phyloP scores from a whole-genome alignment of 2,797 vertebrate genomes.

The Phalanger gymnotis region DNA sequence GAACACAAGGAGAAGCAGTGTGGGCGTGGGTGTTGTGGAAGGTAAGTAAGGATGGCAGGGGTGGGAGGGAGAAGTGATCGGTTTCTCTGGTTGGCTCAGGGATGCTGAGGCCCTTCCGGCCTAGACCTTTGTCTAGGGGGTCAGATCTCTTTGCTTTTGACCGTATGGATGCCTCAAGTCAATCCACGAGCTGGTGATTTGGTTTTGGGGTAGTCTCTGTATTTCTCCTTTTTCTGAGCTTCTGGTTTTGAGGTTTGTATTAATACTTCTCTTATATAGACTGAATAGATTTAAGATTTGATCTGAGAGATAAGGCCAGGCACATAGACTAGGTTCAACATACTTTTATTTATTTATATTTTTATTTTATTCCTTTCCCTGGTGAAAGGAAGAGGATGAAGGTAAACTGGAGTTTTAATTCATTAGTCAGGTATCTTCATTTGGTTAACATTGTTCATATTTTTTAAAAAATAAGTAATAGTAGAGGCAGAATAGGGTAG shows the following conservation, averaged over 20 bases:
- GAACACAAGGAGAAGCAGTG: constrained; percentile 98
- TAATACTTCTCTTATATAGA: neutral
- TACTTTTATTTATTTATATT: no score
- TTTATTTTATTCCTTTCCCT: no score
- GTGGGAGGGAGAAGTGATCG: neutral
- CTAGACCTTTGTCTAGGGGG: neutral
- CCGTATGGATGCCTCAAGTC: neutral
- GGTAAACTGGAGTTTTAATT: neutral
- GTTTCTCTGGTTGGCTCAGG: accelerated
- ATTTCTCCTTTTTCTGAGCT: neutral
- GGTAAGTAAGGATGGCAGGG: constrained; percentile 85
- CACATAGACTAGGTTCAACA: neutral
- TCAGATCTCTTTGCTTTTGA: neutral
- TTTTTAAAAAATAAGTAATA: neutral
- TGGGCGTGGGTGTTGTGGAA: constrained; percentile 96
- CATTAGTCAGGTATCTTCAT: neutral
- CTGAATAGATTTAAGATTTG: neutral
- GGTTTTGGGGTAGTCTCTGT: neutral
- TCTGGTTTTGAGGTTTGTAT: neutral
- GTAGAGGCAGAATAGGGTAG: neutral
- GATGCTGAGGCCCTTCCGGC: neutral
- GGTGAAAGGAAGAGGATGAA: neutral
- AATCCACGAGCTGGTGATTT: neutral
- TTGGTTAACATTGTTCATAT: neutral
- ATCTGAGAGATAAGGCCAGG: neutral